phyloP scores from a whole-genome alignment of 2,113 vertebrate genomes.

The Sylvietta virens region DNA sequence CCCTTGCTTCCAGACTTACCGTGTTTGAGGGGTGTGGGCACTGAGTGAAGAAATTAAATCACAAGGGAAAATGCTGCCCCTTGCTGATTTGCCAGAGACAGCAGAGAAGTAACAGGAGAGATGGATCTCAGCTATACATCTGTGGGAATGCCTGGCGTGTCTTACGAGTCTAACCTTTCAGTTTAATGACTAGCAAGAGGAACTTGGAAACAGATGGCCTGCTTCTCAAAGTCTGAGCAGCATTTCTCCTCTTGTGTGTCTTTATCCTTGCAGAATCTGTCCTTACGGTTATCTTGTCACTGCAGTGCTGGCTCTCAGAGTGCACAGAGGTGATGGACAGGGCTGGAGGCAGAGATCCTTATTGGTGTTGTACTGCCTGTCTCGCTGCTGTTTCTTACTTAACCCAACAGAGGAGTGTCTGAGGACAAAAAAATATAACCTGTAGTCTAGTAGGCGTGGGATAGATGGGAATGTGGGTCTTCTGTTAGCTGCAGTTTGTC shows the following conservation, averaged over 20 bases:
- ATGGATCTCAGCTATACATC: not conserved
- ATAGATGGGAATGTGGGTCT: not conserved
- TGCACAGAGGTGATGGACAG: not conserved
- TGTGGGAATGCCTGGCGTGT: not conserved
- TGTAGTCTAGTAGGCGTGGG: not conserved
- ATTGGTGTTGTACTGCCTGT: not conserved
- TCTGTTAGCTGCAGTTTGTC: not conserved
- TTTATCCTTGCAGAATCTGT: not conserved
- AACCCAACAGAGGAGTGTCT: not conserved
- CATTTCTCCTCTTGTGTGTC: not conserved
- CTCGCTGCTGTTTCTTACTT: not conserved
- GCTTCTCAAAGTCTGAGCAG: not conserved
- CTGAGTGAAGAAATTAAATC: not conserved
- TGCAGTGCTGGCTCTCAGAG: not conserved
- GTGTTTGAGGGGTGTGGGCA: not conserved
- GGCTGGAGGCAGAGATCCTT: not conserved
- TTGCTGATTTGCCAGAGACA: not conserved
- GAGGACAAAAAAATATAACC: not conserved
- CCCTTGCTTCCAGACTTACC: not conserved
- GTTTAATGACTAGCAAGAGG: not conserved
- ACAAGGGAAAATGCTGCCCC: not conserved
- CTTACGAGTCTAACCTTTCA: not conserved
- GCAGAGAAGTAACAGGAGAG: not conserved
- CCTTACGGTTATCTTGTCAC: not conserved
- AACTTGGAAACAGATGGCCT: conserved; percentile 10